Percentiles rank a stretch among this genome's conserved stretches.
These are phyloP conservation scores for Brachypteracias leptosomus DNA, from an alignment of 2,113 vertebrate genomes.

Conservation along the genomic window DNA sequence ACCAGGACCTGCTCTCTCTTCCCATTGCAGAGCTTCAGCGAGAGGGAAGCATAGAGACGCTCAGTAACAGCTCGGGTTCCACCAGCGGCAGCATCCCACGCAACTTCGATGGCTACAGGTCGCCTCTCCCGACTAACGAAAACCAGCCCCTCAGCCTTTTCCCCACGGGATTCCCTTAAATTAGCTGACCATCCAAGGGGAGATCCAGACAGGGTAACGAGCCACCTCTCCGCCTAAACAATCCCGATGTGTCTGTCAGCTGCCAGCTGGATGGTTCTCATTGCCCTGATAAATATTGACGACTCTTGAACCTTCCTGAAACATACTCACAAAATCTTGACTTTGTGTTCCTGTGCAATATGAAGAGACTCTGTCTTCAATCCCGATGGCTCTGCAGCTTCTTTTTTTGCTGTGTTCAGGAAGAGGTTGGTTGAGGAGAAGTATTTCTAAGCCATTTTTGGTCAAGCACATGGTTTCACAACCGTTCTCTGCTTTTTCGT, in stretches of 20 bases:
- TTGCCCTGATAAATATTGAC: neutral
- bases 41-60: slow-evolving; percentile 99
- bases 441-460: neutral
- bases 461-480: neutral
- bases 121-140: slow-evolving; percentile 94
- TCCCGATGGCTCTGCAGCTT: neutral
- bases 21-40: slow-evolving; percentile 90
- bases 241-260: neutral
- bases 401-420: slow-evolving; percentile 35
- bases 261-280: neutral
- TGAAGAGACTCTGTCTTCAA: slow-evolving; percentile 39
- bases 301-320: slow-evolving; percentile 41
- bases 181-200: neutral
- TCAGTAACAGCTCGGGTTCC: slow-evolving; percentile 98
- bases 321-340: neutral
- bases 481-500: neutral
- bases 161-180: slow-evolving; percentile 88
- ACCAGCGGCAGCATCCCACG: slow-evolving; percentile 97
- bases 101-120: slow-evolving; percentile 95
- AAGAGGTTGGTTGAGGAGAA: slow-evolving; percentile 29
- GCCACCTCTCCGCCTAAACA: neutral
- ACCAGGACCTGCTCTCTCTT: slow-evolving; percentile 70
- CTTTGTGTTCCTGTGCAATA: slow-evolving; percentile 46
- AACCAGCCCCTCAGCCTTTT: slow-evolving; percentile 97
- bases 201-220: neutral